These are phyloP conservation scores for Bos indicus DNA, from an alignment of 2,113 vertebrate genomes.

Conservation along the genomic window DNA sequence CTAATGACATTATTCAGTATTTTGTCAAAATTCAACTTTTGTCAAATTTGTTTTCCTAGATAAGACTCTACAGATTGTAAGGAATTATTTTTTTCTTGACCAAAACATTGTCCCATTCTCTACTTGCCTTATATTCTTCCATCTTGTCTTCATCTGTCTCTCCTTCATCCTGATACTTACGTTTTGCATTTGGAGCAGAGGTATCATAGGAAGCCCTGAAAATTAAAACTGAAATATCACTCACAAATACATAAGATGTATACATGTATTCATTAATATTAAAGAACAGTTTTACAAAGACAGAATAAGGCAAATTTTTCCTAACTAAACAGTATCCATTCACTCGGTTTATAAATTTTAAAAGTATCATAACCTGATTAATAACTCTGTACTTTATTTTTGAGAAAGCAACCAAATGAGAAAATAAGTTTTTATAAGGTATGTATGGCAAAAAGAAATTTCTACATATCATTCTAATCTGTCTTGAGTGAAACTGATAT, in stretches of 20 bases:
- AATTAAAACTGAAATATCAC: conserved; percentile 19
- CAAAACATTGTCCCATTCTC: background rate
- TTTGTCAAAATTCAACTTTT: background rate
- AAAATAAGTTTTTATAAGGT: background rate
- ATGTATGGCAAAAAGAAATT: background rate
- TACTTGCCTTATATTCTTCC: conserved; percentile 92
- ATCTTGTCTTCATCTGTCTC: conserved; percentile 93
- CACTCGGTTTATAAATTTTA: background rate
- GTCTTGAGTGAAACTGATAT: background rate
- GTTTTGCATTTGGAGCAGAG: conserved; percentile 85
- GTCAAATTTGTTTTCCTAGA: background rate
- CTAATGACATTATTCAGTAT: background rate
- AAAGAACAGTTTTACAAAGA: background rate
- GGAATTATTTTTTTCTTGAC: background rate
- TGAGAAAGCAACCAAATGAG: background rate
- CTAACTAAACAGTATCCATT: background rate
- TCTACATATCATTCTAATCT: background rate
- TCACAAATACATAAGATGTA: background rate
- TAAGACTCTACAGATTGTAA: background rate
- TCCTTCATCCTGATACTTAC: conserved; percentile 89
- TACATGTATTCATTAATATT: background rate
- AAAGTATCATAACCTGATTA: background rate
- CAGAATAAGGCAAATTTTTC: background rate
- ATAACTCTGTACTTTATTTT: background rate
- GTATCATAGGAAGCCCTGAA: conserved; percentile 92